Conservation (phyloP, 2,888 invertebrate genomes). For the Phortica okadai region DNA sequence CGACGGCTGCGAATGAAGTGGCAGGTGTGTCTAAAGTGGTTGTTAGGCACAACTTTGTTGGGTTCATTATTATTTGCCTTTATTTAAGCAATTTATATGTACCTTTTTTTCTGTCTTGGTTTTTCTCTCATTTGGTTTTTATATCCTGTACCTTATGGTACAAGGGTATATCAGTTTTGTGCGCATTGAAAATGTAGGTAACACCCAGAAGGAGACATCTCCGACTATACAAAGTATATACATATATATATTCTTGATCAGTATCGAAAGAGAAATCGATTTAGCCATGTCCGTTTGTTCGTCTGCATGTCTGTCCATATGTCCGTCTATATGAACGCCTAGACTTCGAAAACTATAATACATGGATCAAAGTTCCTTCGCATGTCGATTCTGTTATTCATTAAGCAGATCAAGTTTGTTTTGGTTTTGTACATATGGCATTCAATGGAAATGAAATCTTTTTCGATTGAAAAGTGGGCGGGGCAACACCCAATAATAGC, state of each 20-base stretch:
- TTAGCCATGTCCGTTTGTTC: neutral
- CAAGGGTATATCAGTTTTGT: neutral
- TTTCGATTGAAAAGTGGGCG: too few relatives aligned
- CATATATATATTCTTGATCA: neutral
- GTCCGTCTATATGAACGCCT: neutral
- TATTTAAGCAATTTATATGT: slow-evolving; percentile 8
- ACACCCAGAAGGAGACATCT: too few relatives aligned
- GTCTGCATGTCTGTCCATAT: neutral
- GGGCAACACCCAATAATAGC: too few relatives aligned
- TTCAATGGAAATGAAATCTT: too few relatives aligned
- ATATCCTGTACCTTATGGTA: neutral
- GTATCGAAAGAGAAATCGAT: neutral
- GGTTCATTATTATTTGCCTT: slow-evolving; percentile 34
- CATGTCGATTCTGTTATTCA: too few relatives aligned
- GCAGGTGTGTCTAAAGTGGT: slow-evolving; percentile 60
- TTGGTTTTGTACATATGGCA: too few relatives aligned
- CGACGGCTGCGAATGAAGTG: slow-evolving; percentile 43
- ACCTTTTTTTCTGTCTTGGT: neutral
- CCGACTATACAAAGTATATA: neutral
- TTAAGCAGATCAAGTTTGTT: too few relatives aligned
- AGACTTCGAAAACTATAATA: too few relatives aligned
- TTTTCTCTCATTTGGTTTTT: neutral
- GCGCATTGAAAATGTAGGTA: too few relatives aligned
- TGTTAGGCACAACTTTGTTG: slow-evolving; percentile 43
- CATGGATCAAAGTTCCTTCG: too few relatives aligned